Conservation (phyloP, 2,888 invertebrate species). For the Andrena hattorfiana region DNA sequence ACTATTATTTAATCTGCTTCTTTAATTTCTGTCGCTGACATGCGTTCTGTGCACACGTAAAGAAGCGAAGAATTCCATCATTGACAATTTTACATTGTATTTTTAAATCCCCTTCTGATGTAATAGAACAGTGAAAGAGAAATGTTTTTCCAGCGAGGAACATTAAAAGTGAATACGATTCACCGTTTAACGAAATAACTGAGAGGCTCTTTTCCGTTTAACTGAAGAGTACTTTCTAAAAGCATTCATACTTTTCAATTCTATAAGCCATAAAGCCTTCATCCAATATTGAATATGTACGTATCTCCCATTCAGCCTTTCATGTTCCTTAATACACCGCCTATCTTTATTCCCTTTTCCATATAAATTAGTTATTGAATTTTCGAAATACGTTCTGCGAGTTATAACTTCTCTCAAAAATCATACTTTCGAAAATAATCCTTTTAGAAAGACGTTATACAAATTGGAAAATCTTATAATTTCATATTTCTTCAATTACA, state of each 20-base stretch:
- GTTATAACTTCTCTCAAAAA: background rate
- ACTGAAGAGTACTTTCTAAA: slow-evolving; percentile 1
- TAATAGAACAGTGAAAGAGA: no score
- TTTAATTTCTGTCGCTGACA: no score
- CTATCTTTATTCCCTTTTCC: slow-evolving; percentile 1
- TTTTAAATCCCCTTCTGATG: no score
- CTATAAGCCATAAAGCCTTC: slow-evolving; percentile 37
- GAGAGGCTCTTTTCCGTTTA: slow-evolving; percentile 10
- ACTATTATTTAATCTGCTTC: no score
- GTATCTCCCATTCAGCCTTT: slow-evolving; percentile 1
- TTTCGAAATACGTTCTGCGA: background rate
- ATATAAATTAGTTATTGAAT: slow-evolving; percentile 1
- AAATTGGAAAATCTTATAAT: no score
- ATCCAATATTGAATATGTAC: slow-evolving; percentile 47
- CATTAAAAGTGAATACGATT: slow-evolving; percentile 5
- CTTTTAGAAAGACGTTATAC: no score
- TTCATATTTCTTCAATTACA: no score
- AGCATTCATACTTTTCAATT: slow-evolving; percentile 32
- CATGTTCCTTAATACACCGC: slow-evolving; percentile 29
- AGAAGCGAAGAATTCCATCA: no score
- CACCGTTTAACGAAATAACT: slow-evolving; percentile 24
- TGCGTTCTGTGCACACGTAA: no score
- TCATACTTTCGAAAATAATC: no score
- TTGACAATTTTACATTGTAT: no score
- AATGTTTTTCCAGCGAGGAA: no score